These are phyloP conservation scores for Tyria jacobaeae DNA, from an alignment of 2,888 invertebrate genomes.

Conservation along the genomic window DNA sequence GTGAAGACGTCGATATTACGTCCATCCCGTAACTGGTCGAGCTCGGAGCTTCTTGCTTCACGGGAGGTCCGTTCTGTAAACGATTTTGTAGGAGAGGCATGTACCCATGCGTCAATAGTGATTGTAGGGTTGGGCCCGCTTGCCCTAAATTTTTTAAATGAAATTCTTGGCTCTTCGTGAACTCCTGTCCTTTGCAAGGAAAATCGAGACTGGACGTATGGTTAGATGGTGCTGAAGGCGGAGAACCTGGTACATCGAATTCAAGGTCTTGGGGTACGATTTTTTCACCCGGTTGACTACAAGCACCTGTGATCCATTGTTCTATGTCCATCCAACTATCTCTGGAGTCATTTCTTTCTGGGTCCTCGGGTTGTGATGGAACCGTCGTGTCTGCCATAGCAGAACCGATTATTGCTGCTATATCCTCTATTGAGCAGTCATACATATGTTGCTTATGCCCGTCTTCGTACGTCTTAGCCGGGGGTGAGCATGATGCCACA, in stretches of 20 bases:
- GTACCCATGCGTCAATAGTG: constrained; percentile 91
- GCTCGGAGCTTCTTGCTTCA: constrained; percentile 90
- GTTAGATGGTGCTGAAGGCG: constrained; percentile 84
- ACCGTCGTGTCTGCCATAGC: constrained; percentile 96
- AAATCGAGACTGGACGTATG: constrained; percentile 84
- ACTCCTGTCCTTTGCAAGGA: constrained; percentile 79
- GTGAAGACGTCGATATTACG: constrained; percentile 92
- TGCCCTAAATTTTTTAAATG: constrained; percentile 82
- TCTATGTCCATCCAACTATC: constrained; percentile 96
- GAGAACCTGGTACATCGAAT: constrained; percentile 89
- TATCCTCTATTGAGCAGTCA: constrained; percentile 93
- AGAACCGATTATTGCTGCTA: constrained; percentile 95
- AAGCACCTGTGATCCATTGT: constrained; percentile 94
- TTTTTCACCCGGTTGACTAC: constrained; percentile 90
- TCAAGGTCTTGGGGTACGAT: constrained; percentile 90
- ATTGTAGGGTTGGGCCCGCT: constrained; percentile 91
- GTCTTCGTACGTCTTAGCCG: constrained; percentile 82
- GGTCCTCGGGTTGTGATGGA: constrained; percentile 90
- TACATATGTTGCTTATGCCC: constrained; percentile 87
- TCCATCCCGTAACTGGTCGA: constrained; percentile 92
- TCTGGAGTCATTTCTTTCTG: constrained; percentile 90
- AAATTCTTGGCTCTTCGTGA: constrained; percentile 81
- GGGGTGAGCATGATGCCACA: constrained; percentile 83
- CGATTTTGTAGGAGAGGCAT: constrained; percentile 94
- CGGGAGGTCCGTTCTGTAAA: constrained; percentile 91